These are phyloP conservation scores for Sebastiscus tertius DNA, from an alignment of 2,797 vertebrate genomes.

Conservation along the genomic window DNA sequence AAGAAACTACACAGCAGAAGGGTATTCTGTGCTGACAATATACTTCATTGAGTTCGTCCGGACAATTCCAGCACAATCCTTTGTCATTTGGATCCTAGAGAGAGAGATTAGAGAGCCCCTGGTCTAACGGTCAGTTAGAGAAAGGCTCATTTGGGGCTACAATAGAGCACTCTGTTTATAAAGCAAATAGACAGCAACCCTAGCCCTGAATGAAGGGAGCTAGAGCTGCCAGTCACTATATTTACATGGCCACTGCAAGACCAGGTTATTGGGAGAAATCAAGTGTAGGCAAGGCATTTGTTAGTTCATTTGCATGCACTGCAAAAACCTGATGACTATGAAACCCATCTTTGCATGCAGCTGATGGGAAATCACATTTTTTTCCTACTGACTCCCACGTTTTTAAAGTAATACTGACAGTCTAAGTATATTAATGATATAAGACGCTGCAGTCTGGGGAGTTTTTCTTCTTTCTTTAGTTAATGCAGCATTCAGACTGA, in stretches of 20 bases:
- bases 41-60: neutral
- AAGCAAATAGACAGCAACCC: conserved; percentile 42
- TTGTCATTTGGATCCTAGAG: conserved; percentile 27
- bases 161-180: conserved; percentile 43
- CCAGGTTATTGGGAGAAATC: conserved; percentile 10
- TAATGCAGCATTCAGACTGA: neutral
- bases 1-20: neutral
- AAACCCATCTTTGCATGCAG: neutral
- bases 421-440: neutral
- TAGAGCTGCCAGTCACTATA: conserved; percentile 21
- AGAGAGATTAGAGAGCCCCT: conserved; percentile 27
- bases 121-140: conserved; percentile 5
- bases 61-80: conserved; percentile 10
- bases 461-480: neutral
- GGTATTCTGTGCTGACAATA: neutral
- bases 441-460: neutral
- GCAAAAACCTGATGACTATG: neutral
- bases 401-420: neutral
- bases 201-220: conserved; percentile 17
- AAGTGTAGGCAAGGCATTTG: neutral
- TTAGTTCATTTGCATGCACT: neutral
- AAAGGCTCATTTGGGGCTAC: conserved; percentile 18
- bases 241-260: neutral
- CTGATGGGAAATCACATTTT: neutral
- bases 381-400: neutral